Evolutionary conservation across 2,888 invertebrate genomes (phyloP).

Genomic region (Magallana nippona): DNA sequence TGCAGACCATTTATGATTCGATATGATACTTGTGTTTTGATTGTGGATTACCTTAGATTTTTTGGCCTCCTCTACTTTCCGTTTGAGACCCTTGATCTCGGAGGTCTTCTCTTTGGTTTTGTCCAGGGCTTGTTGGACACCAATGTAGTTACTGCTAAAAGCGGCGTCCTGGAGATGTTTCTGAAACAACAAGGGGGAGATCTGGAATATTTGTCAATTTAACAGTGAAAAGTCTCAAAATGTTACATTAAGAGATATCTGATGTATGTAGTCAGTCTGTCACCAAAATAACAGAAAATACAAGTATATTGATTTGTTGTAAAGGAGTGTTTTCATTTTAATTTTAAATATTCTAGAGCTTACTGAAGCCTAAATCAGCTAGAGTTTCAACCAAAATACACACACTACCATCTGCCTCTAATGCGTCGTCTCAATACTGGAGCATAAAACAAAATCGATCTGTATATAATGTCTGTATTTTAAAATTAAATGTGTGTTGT

Average conservation of each 20-base stretch:
- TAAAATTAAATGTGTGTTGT: conserved; percentile 7
- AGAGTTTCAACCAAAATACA: background rate
- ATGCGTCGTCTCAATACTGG: background rate
- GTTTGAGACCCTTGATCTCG: conserved; percentile 63
- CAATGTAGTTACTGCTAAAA: conserved; percentile 68
- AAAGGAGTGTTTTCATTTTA: background rate
- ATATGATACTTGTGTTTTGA: background rate
- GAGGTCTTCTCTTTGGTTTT: conserved; percentile 58
- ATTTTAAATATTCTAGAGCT: background rate
- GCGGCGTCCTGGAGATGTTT: conserved; percentile 58
- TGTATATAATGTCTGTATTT: background rate
- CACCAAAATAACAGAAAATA: background rate
- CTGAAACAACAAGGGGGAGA: conserved; percentile 56
- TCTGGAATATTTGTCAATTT: background rate
- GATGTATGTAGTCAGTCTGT: too few relatives aligned
- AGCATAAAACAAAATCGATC: background rate
- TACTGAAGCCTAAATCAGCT: background rate
- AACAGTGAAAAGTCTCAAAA: too few relatives aligned
- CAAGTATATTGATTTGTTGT: background rate
- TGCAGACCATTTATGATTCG: too few relatives aligned
- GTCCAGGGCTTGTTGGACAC: conserved; percentile 68
- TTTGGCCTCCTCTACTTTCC: conserved; percentile 68
- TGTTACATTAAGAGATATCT: too few relatives aligned
- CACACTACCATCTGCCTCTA: conserved; percentile 22
- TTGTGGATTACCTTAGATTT: conserved; percentile 62